Base-by-base conservation (phyloP, 2,888 invertebrate species). In the Eupsilia transversa region DNA sequence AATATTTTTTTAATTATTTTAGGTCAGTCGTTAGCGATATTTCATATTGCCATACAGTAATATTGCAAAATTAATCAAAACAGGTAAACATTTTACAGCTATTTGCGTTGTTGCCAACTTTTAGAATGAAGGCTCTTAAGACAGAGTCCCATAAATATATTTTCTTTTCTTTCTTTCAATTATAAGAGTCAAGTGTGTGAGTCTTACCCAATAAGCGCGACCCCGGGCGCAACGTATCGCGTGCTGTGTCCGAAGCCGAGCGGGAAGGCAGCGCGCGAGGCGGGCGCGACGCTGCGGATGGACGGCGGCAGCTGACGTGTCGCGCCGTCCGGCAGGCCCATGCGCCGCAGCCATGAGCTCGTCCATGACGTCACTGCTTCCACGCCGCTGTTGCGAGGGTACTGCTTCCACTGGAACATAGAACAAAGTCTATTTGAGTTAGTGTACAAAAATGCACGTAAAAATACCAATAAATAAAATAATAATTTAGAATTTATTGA, bases 191-290 rank as follows among this genome's bases (percentile, higher is more conserved):
- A 43, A 43, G 69, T 20, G n/a, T 30, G 20, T 12, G 10, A 5
- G 33, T 2, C 38, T 94, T 94, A 98, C 99, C 99, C 99, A 65
- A 99, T 97, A 1, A 99, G 96, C 23, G 97, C 99, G 10, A 98
- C 98, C 9, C 99, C 97, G 7, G 97, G 97, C n/a, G 97, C 97
- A 0, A 98, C 97, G 92, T 99, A 99, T 87, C 98, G 97, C 0
- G 98, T 97, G 61, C 99, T 97, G 93, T 99, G 99, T 0, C 99
- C 98, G 89, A 99, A 98, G 46, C 98, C 98, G 14, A 99, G 96
- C 0, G 99, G 99, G 95, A 99, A 99, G 41, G 97, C 97, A 23
- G 99, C 99, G 56, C 99, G 96, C 23, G 98, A 98, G 5, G 94
- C 95, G 38, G 97, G 93, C 43, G 94, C 97, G 3, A 98, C 96